These are phyloP conservation scores for Trididemnum clinides DNA, from an alignment of 23 tunicate genomes.

Conservation along the genomic window DNA sequence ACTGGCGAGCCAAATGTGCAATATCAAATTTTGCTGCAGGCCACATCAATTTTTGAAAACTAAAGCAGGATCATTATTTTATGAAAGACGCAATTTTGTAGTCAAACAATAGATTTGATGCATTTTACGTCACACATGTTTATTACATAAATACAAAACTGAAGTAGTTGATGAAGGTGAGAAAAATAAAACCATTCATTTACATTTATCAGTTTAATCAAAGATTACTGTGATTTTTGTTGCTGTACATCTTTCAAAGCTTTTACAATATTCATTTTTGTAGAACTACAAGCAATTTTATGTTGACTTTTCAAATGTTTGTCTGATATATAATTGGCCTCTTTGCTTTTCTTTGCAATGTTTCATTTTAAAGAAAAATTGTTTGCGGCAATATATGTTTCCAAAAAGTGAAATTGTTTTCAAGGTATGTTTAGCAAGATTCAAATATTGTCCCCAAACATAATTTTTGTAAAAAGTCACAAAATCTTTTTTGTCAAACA, in stretches of 20 bases:
- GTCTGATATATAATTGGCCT: not conserved
- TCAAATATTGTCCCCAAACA: not conserved
- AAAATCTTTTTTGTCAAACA: not conserved
- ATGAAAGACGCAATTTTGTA: not conserved
- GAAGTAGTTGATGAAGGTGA: not conserved
- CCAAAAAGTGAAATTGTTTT: not conserved
- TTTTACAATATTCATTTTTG: not conserved
- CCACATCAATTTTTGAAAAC: not conserved
- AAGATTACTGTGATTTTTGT: conserved; percentile 7
- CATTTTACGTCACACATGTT: not conserved
- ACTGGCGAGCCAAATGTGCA: not conserved
- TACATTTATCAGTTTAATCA: not conserved
- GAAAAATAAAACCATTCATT: not conserved
- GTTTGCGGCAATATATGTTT: not conserved
- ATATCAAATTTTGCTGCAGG: not conserved
- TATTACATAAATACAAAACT: not conserved
- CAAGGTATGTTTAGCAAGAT: conserved; percentile 1
- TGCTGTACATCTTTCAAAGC: not conserved
- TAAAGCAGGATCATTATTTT: not conserved
- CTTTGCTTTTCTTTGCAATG: not conserved
- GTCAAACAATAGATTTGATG: not conserved
- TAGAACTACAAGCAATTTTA: conserved; percentile 8
- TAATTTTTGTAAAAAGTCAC: conserved; percentile 3
- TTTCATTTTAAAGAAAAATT: conserved; percentile 3
- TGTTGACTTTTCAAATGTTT: conserved; percentile 12